Base-by-base conservation (phyloP, 1,140 invertebrate genomes). In the Calephelis virginiensis region DNA sequence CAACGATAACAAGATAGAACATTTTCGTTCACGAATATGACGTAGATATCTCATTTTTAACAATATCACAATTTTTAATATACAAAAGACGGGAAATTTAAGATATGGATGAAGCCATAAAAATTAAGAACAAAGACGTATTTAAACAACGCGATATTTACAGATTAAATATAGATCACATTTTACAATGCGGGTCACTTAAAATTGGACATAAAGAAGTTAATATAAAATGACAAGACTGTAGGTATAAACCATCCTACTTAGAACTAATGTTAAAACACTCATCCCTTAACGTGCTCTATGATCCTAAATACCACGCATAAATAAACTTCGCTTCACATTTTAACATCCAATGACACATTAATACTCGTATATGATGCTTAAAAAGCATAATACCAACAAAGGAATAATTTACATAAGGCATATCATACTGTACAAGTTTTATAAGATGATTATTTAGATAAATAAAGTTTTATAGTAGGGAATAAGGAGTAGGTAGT, bases 31-130 rank as follows among this genome's bases (percentile, higher is more conserved):
- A 83, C 77, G 83, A 79, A 83, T 82, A 85, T 75, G 76, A 79
- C 81, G 78, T 84, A 81, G 68, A 68, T 69, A 80, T 67, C 70
- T 81, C 68, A 80, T 76, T 79, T 86, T 85, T 86, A 89, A 90
- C 85, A 88, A 90, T 90, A 90, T 90, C 88, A 90, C 88, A 90
- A 83, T 90, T 90, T 90, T 90, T 90, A 90, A 88, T 87, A 88
- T 87, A 89, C 86, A 83, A 85, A 90, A 83, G 82, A 85, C 76
- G 82, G 83, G 80, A 85, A 66, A 68, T 80, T 85, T 85, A 78
- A 83, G 75, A 86, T 82, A 84, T 85, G 70, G 84, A 82, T 81
- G 80, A 90, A 90, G 86, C 86, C 28, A 75, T 90, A 84, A 80
- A 88, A 75, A 85, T 74, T 83, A 86, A 90, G 72, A 82, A 74